Evolutionary conservation across 2,113 vertebrate species (phyloP).

Genomic region (Patagioenas fasciata): DNA sequence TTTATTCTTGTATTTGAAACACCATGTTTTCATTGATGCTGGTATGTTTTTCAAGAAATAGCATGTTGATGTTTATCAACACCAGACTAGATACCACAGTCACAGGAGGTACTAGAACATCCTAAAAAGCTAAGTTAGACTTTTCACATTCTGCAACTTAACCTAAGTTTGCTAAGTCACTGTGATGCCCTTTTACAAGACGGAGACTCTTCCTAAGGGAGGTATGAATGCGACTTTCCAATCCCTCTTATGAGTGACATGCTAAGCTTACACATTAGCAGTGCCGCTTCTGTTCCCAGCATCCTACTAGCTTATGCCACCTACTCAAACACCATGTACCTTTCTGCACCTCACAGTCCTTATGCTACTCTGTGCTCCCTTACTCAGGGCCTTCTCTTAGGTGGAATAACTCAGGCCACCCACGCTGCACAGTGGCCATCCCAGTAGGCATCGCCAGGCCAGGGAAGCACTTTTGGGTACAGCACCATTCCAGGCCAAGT

Average conservation of each 20-base stretch:
- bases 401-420: not conserved
- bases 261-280: not conserved
- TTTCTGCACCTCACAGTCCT: not conserved
- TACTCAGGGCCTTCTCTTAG: not conserved
- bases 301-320: not conserved
- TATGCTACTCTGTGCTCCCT: not conserved
- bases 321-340: not conserved
- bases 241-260: accelerated
- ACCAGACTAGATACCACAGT: not conserved
- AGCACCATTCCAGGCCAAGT: not conserved
- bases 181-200: not conserved
- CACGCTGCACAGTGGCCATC: not conserved
- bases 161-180: not conserved
- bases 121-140: not conserved
- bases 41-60: not conserved
- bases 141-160: not conserved
- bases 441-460: not conserved
- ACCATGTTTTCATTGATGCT: not conserved
- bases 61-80: not conserved
- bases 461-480: not conserved
- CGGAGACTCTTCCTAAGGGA: accelerated
- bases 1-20: not conserved
- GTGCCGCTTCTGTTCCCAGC: not conserved
- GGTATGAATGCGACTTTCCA: not conserved
- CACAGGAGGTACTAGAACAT: not conserved